Percentiles rank a stretch among this genome's conserved stretches.
phyloP scores from a whole-genome alignment of 1,140 invertebrate genomes.

The Anoplolepis gracilipes region DNA sequence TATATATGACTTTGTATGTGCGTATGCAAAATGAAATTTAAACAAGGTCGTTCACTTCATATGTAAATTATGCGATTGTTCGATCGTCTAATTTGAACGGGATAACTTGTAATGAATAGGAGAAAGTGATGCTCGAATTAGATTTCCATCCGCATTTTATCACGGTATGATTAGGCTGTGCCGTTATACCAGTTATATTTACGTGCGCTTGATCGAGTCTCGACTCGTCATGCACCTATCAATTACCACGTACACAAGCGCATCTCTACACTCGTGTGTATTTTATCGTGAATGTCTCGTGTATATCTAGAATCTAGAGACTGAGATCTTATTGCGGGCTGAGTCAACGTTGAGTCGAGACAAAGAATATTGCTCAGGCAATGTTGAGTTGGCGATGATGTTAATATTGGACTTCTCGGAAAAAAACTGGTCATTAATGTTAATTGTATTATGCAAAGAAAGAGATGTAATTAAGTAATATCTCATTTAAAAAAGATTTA shows the following conservation, averaged over 20 bases:
- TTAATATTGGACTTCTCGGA: slow-evolving; percentile 31
- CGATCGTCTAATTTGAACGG: slow-evolving; percentile 11
- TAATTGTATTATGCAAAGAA: background rate
- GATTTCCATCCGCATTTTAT: slow-evolving; percentile 38
- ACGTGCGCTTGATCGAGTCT: slow-evolving; percentile 38
- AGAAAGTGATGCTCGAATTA: slow-evolving; percentile 69
- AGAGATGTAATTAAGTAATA: slow-evolving; percentile 13
- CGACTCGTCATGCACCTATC: slow-evolving; percentile 45
- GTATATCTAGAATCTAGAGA: slow-evolving; percentile 8
- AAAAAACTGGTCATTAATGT: slow-evolving; percentile 6
- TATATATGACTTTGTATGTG: background rate
- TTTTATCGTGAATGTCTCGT: no score
- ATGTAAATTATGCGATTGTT: slow-evolving; percentile 30
- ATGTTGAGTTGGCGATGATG: slow-evolving; percentile 41
- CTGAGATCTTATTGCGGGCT: slow-evolving; percentile 20
- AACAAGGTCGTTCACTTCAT: background rate
- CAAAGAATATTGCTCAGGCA: slow-evolving; percentile 51
- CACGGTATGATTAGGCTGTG: slow-evolving; percentile 10
- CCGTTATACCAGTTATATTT: slow-evolving; percentile 39
- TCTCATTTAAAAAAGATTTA: background rate
- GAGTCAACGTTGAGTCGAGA: slow-evolving; percentile 57
- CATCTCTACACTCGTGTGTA: slow-evolving; percentile 6
- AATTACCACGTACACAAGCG: slow-evolving; percentile 36
- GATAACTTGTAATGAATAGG: slow-evolving; percentile 48
- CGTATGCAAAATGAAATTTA: background rate